These are phyloP conservation scores for Onthophagus taurus DNA, from an alignment of 1,140 invertebrate species.

Conservation along the genomic window DNA sequence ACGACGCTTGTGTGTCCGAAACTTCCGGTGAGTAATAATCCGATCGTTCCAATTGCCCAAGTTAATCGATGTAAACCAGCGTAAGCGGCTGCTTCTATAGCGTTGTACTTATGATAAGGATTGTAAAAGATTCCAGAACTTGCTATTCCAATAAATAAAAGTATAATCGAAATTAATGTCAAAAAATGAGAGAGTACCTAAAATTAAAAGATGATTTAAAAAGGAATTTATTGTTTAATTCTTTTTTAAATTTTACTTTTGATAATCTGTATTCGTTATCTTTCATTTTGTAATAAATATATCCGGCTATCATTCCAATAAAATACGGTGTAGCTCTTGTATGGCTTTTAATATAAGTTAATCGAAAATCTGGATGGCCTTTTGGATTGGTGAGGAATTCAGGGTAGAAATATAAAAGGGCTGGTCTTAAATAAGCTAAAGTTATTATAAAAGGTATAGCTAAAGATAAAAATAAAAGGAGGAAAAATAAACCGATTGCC, in stretches of 20 bases:
- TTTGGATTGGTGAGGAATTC: slow-evolving; percentile 43
- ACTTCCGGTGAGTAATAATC: slow-evolving; percentile 41
- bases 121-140: slow-evolving; percentile 37
- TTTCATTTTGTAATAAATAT: slow-evolving; percentile 37
- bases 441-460: slow-evolving; percentile 41
- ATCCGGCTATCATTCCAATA: slow-evolving; percentile 44
- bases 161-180: slow-evolving; percentile 19
- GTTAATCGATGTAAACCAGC: slow-evolving; percentile 45
- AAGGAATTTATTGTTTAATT: neutral
- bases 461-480: slow-evolving; percentile 25
- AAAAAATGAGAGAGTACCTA: slow-evolving; percentile 15
- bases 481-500: slow-evolving; percentile 20
- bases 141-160: slow-evolving; percentile 33
- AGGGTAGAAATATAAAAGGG: slow-evolving; percentile 42
- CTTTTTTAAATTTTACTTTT: slow-evolving; percentile 30
- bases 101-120: slow-evolving; percentile 39
- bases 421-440: slow-evolving; percentile 38
- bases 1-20: slow-evolving; percentile 31
- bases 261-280: slow-evolving; percentile 30
- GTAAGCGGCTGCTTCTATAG: slow-evolving; percentile 44
- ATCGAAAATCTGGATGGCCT: slow-evolving; percentile 37
- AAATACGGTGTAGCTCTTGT: slow-evolving; percentile 44
- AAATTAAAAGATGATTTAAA: slow-evolving; percentile 8
- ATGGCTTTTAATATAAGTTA: slow-evolving; percentile 46
- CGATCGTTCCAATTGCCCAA: slow-evolving; percentile 44